Conservation (phyloP, 2,797 vertebrate genomes). For the Syngnathus rostellatus region DNA sequence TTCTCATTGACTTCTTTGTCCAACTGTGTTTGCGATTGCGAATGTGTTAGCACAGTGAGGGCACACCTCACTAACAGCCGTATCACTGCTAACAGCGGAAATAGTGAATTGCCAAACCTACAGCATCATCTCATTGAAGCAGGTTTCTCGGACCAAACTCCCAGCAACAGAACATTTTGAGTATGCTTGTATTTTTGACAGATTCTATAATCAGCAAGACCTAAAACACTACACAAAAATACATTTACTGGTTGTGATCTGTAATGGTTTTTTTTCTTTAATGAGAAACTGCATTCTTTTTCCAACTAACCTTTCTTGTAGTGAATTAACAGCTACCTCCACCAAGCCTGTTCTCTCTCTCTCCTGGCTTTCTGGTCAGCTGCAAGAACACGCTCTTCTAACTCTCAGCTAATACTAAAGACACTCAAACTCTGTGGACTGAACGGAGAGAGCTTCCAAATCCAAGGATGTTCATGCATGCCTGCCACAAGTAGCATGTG, state of each 20-base stretch:
- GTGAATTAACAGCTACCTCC: conserved; percentile 70
- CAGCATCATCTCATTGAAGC: conserved; percentile 33
- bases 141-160: conserved; percentile 37
- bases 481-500: conserved; percentile 76
- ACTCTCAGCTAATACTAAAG: conserved; percentile 70
- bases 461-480: conserved; percentile 74
- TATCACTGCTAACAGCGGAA: conserved; percentile 48
- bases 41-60: conserved; percentile 44
- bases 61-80: conserved; percentile 50
- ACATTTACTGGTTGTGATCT: conserved; percentile 67
- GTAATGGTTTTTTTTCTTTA: conserved; percentile 57
- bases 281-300: conserved; percentile 80
- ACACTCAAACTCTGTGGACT: conserved; percentile 67
- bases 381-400: conserved; percentile 69
- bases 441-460: conserved; percentile 61
- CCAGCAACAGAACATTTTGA: conserved; percentile 23
- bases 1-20: conserved; percentile 77
- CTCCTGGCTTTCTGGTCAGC: conserved; percentile 71
- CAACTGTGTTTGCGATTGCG: conserved; percentile 48
- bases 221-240: conserved; percentile 30
- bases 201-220: conserved; percentile 40
- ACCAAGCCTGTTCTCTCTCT: conserved; percentile 59
- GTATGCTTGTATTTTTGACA: conserved; percentile 30
- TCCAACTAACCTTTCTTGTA: conserved; percentile 68
- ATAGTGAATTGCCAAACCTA: conserved; percentile 50